Percentiles rank a stretch among this genome's conserved stretches.
These are phyloP conservation scores for Archips crataeganus DNA, from an alignment of 2,888 invertebrate genomes.

Conservation along the genomic window DNA sequence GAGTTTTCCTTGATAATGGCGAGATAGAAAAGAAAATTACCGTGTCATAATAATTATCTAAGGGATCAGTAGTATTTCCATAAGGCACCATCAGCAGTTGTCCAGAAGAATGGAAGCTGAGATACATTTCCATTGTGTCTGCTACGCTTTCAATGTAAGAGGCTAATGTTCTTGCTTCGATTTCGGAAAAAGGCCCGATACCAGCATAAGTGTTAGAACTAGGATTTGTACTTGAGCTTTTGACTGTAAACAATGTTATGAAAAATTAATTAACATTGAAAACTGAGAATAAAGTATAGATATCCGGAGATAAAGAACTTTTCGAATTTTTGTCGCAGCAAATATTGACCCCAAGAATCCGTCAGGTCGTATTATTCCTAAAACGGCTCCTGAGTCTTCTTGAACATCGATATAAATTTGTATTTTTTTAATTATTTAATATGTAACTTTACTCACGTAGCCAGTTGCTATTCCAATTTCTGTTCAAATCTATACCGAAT, in stretches of 20 bases:
- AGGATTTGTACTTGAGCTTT: slow-evolving; percentile 78
- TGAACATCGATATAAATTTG: no score
- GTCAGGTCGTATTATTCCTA: no score
- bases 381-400: no score
- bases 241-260: slow-evolving; percentile 47
- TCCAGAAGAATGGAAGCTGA: slow-evolving; percentile 89
- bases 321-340: no score
- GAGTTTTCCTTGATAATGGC: no score
- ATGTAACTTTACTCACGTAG: slow-evolving; percentile 60
- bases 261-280: background rate
- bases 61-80: slow-evolving; percentile 80
- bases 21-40: slow-evolving; percentile 50
- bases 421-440: no score
- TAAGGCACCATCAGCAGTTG: slow-evolving; percentile 88
- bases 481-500: slow-evolving; percentile 89
- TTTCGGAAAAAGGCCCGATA: slow-evolving; percentile 86
- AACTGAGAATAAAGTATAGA: background rate
- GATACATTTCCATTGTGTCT: slow-evolving; percentile 79
- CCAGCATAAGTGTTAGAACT: slow-evolving; percentile 89
- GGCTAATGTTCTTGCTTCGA: slow-evolving; percentile 79
- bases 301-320: no score
- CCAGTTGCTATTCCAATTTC: slow-evolving; percentile 89
- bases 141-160: slow-evolving; percentile 74
- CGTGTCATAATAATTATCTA: slow-evolving; percentile 77
- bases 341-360: no score